Evolutionary conservation across 1,140 invertebrate genomes (phyloP).

Genomic region (Venturia canescens): DNA sequence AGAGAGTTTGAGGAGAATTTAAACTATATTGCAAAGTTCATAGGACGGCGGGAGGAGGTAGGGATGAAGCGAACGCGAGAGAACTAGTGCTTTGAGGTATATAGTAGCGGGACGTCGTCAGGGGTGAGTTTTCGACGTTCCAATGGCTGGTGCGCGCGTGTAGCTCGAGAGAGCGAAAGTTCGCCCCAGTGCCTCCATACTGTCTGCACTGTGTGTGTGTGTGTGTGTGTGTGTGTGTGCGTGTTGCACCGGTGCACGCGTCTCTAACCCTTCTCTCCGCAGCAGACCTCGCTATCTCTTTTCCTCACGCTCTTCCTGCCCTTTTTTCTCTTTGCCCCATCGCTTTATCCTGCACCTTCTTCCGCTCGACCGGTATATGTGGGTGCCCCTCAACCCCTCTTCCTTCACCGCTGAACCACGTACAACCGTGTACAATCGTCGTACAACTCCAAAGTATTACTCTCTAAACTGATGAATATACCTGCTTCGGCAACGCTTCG

Average conservation of each 20-base stretch:
- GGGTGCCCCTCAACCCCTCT: constrained; percentile 11
- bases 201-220: constrained; percentile 68
- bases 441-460: constrained; percentile 18
- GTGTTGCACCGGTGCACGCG: constrained; percentile 53
- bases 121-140: constrained; percentile 35
- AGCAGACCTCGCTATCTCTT: constrained; percentile 38
- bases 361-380: neutral
- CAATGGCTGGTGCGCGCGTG: constrained; percentile 15
- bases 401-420: too few relatives aligned
- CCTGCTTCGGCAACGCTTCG: constrained; percentile 53
- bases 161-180: constrained; percentile 74
- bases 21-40: neutral
- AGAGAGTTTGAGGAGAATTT: constrained; percentile 14
- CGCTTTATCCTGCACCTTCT: neutral
- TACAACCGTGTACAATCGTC: too few relatives aligned
- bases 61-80: neutral
- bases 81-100: constrained; percentile 42
- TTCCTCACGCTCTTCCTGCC: constrained; percentile 37
- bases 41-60: neutral
- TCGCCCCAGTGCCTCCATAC: constrained; percentile 76
- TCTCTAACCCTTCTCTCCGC: constrained; percentile 49
- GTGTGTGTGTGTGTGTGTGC: too few relatives aligned
- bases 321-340: neutral
- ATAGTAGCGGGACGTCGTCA: neutral
- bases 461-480: constrained; percentile 52